phyloP scores from a whole-genome alignment of 2,113 vertebrate genomes.

The Rhynchopsitta pachyrhyncha region DNA sequence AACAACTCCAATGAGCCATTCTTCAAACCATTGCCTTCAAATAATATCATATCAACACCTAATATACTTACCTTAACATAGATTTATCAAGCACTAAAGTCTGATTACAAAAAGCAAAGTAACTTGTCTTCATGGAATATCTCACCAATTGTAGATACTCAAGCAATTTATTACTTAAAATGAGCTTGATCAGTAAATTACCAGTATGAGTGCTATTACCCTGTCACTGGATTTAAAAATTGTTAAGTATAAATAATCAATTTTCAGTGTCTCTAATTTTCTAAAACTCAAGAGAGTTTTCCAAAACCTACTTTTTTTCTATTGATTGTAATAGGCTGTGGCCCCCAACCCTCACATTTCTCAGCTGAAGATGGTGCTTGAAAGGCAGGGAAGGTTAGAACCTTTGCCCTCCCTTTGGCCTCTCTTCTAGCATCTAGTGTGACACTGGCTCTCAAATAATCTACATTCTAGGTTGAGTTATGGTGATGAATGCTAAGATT shows the following conservation, averaged over 20 bases:
- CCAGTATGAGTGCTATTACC: neutral
- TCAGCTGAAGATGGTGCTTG: neutral
- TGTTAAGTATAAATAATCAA: neutral
- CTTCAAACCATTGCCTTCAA: neutral
- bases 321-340: neutral
- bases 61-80: neutral
- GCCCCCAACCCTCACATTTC: neutral
- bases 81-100: neutral
- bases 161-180: neutral
- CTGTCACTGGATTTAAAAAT: neutral
- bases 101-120: neutral
- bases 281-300: neutral
- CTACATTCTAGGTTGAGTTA: neutral
- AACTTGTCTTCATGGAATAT: neutral
- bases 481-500: neutral
- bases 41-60: neutral
- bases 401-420: neutral
- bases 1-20: neutral
- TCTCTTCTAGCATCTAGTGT: neutral
- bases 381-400: neutral
- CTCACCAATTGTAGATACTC: neutral
- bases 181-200: neutral
- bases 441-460: neutral
- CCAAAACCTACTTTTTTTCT: neutral
- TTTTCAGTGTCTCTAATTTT: neutral